Base-by-base conservation (phyloP, 2,113 vertebrate species). In the Erpornis zantholeuca region DNA sequence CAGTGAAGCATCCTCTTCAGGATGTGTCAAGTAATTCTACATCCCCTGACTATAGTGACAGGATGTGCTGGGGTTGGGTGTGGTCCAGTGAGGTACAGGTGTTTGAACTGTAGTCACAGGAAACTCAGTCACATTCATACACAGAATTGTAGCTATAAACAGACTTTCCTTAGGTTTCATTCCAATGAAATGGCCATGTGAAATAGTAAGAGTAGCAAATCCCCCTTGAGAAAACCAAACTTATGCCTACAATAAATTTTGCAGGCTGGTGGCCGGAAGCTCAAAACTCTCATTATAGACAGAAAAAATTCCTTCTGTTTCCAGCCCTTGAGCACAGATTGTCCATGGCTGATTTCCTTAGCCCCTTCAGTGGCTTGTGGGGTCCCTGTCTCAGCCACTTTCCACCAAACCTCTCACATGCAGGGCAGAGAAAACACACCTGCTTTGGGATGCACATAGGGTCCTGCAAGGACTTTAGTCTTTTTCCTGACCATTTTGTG, bases 301-400 rank as follows among this genome's bases (percentile, higher is more conserved):
- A 53, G 53, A 18, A 66, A 36, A 47, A 17, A 4, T 61, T 95
- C 7, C 23, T 69, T 70, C 22, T 45, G 42, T 17, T 94, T 31
- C 18, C 2, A 12, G n/a, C 1, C 1, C 8, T 49, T 57, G 16
- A 50, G 33, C 22, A n/a, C n/a, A 44, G 7, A 7, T 23, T 25
- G 33, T 27, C 69, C 2, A 1, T 16, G 52, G 38, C 19, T 80
- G 38, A 60, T 31, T 66, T 27, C 56, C 25, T 85, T 4, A 31
- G 24, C 8, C 6, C 25, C 20, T 25, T 57, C 47, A 68, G 80
- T 33, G 82, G 17, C 40, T 82, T 3, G 0, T 1, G 0, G 7
- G 6, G 24, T 60, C 54, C 47, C 20, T 54, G 33, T 29, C 18
- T 29, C 23, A 75, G 23, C 3, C 17, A 59, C 11, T 12, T 80